Percentiles rank a stretch among this genome's conserved stretches.
Evolutionary conservation across 2,888 invertebrate species (phyloP).

Genomic region (Lepidochrysops patricia): DNA sequence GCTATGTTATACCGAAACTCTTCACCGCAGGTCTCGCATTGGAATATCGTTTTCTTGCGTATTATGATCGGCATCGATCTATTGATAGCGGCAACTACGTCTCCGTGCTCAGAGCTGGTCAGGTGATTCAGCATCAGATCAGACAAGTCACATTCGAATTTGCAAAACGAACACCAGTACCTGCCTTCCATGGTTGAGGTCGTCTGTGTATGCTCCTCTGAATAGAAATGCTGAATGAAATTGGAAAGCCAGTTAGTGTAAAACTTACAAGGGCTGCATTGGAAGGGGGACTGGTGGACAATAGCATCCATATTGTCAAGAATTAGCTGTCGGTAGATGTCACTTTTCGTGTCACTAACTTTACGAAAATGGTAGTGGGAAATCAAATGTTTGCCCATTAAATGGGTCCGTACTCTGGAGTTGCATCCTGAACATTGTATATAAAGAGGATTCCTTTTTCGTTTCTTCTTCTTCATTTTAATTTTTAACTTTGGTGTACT

Average conservation of each 20-base stretch:
- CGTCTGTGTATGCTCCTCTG: conserved; percentile 73
- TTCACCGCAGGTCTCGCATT: conserved; percentile 79
- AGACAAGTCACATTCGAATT: conserved; percentile 77
- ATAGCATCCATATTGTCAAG: conserved; percentile 85
- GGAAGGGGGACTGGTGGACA: conserved; percentile 87
- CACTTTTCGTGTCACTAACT: conserved; percentile 74
- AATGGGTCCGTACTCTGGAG: conserved; percentile 77
- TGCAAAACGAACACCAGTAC: conserved; percentile 84
- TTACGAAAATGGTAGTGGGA: conserved; percentile 89
- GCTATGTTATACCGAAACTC: conserved; percentile 85
- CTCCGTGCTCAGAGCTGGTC: conserved; percentile 78
- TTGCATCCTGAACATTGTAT: conserved; percentile 83
- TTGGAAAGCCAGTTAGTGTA: conserved; percentile 85
- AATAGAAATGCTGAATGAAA: conserved; percentile 84
- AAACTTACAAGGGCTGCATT: conserved; percentile 88
- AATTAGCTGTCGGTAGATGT: conserved; percentile 77
- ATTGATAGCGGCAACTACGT: conserved; percentile 83
- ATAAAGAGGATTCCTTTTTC: conserved; percentile 73
- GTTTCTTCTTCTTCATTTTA: conserved; percentile 50
- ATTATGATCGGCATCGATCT: conserved; percentile 87
- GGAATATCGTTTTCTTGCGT: conserved; percentile 76
- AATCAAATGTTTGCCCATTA: conserved; percentile 89
- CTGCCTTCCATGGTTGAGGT: conserved; percentile 71
- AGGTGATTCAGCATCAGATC: conserved; percentile 81
- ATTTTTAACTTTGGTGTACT: conserved; percentile 30